These are phyloP conservation scores for Egretta garzetta DNA, from an alignment of 2,113 vertebrate species.

Conservation along the genomic window DNA sequence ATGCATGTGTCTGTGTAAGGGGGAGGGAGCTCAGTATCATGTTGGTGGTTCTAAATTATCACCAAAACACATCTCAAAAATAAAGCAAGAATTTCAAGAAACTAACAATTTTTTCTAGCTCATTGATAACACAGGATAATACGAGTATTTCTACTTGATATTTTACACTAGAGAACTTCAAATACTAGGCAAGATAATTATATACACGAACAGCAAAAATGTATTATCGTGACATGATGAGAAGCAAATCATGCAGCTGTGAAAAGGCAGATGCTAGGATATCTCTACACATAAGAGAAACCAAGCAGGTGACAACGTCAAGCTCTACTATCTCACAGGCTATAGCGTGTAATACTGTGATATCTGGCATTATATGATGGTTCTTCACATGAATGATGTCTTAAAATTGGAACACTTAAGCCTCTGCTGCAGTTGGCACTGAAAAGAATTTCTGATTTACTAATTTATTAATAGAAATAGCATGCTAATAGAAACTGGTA, in stretches of 20 bases:
- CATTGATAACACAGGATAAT: not conserved
- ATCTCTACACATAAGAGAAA: not conserved
- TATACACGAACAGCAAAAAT: not conserved
- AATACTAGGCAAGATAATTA: not conserved
- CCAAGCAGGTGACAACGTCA: not conserved
- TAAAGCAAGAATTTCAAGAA: not conserved
- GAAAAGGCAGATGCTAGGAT: not conserved
- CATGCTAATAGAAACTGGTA: not conserved
- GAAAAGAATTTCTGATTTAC: not conserved
- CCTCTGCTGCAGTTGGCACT: not conserved
- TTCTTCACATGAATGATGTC: not conserved
- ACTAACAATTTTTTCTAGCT: not conserved
- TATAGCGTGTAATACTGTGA: accelerated
- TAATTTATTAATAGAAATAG: not conserved
- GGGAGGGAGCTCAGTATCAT: not conserved
- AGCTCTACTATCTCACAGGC: not conserved
- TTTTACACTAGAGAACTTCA: not conserved
- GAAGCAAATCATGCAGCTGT: not conserved
- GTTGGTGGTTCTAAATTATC: not conserved
- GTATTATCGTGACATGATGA: not conserved
- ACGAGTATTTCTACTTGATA: not conserved
- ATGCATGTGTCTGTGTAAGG: not conserved
- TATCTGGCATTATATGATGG: not conserved
- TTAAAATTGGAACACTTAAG: not conserved
- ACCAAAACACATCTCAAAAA: not conserved